Evolutionary conservation across 2,888 invertebrate species (phyloP).

Genomic region (Aspidiotus rigidus): DNA sequence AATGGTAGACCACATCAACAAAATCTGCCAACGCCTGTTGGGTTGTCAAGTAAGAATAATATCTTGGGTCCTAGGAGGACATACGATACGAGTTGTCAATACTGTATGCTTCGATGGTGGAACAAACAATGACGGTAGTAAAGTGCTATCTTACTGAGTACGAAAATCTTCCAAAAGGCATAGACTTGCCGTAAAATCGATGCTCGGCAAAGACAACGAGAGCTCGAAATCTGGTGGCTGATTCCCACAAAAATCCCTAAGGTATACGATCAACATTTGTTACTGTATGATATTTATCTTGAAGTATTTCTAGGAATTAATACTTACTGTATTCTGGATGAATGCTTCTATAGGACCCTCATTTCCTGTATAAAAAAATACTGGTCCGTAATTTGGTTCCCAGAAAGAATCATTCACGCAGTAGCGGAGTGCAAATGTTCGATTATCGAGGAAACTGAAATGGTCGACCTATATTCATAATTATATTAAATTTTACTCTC

Average conservation of each 20-base stretch:
- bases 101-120: too few relatives aligned
- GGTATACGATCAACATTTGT: slow-evolving; percentile 37
- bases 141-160: slow-evolving; percentile 42
- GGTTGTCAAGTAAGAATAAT: slow-evolving; percentile 73
- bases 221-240: slow-evolving; percentile 68
- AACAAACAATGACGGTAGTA: too few relatives aligned
- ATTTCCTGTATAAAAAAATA: too few relatives aligned
- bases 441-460: slow-evolving; percentile 46
- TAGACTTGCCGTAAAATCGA: slow-evolving; percentile 83
- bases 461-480: too few relatives aligned
- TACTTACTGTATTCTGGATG: slow-evolving; percentile 63
- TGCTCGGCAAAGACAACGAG: slow-evolving; percentile 88
- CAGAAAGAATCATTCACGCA: slow-evolving; percentile 61
- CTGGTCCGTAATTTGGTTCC: too few relatives aligned
- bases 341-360: slow-evolving; percentile 66
- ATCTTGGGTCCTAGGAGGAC: slow-evolving; percentile 47
- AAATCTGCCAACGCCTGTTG: slow-evolving; percentile 92
- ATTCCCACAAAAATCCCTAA: slow-evolving; percentile 85
- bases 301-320: too few relatives aligned
- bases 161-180: slow-evolving; percentile 78
- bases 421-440: slow-evolving; percentile 69
- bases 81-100: slow-evolving; percentile 26
- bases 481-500: too few relatives aligned
- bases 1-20: slow-evolving; percentile 61
- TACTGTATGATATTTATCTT: background rate